phyloP scores from a whole-genome alignment of 2,113 vertebrate genomes.

The Tenrec ecaudatus region DNA sequence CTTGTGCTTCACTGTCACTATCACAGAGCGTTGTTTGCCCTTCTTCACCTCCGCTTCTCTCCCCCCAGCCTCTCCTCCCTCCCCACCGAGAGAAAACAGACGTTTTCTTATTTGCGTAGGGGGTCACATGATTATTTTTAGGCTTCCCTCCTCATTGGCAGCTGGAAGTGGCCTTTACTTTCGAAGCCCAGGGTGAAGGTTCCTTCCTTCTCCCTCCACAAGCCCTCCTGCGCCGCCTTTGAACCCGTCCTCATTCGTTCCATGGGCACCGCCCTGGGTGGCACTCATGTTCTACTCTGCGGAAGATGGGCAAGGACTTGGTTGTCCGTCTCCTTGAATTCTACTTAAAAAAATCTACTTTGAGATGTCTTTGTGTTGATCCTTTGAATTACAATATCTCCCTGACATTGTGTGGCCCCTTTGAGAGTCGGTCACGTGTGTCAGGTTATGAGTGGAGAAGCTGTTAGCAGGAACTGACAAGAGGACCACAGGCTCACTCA shows the following conservation, averaged over 20 bases:
- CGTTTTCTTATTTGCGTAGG: neutral
- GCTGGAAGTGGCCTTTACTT: slow-evolving; percentile 49
- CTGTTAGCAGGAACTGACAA: neutral
- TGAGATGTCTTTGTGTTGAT: slow-evolving; percentile 34
- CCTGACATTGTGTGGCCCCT: neutral
- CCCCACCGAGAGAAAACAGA: neutral
- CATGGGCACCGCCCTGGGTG: neutral
- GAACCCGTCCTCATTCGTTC: slow-evolving; percentile 11
- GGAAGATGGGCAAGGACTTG: neutral
- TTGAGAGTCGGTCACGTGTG: slow-evolving; percentile 23
- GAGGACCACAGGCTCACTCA: neutral
- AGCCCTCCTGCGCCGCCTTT: neutral
- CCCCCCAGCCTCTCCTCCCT: neutral
- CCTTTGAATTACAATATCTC: neutral
- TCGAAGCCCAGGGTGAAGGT: neutral
- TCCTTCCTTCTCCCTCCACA: neutral
- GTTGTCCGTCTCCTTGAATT: slow-evolving; percentile 1
- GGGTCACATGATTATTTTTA: neutral
- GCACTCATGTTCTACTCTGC: neutral
- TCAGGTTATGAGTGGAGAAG: slow-evolving; percentile 2
- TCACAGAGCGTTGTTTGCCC: neutral
- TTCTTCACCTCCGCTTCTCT: neutral
- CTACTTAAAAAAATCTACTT: slow-evolving; percentile 36
- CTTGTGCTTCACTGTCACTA: neutral
- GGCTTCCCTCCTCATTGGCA: neutral